A percentile compares a stretch with the other conserved stretches of the same genome.
Conservation (phyloP, 2,888 invertebrate genomes). For the Diarsia dahlii region DNA sequence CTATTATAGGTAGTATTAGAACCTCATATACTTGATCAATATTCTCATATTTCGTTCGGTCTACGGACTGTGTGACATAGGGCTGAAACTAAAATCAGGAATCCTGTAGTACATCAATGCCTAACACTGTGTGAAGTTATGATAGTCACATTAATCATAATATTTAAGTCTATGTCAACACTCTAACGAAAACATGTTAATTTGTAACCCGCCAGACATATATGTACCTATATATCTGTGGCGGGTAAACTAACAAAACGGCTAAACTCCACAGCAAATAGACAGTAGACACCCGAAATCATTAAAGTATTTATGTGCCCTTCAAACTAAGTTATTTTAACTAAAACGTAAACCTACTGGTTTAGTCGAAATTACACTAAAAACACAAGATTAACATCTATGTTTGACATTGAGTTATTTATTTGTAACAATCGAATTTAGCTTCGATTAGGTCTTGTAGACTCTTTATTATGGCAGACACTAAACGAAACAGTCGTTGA, state of each 20-base stretch:
- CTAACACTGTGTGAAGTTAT: neutral
- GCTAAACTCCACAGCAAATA: slow-evolving; percentile 21
- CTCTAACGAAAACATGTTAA: neutral
- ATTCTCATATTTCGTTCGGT: neutral
- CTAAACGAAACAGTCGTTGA: neutral
- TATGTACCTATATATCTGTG: neutral
- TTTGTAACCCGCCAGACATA: neutral
- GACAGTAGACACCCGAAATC: slow-evolving; percentile 13
- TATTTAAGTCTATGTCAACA: neutral
- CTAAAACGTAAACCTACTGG: slow-evolving; percentile 12
- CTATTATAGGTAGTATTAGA: neutral
- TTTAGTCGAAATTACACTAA: slow-evolving; percentile 20
- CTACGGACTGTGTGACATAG: neutral
- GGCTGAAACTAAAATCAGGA: neutral
- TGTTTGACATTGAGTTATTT: slow-evolving; percentile 34
- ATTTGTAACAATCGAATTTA: slow-evolving; percentile 22
- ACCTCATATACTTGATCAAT: neutral
- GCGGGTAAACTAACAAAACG: slow-evolving; percentile 18
- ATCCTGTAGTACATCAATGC: neutral
- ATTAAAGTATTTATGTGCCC: slow-evolving; percentile 29
- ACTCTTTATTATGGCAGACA: neutral
- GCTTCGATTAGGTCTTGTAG: neutral
- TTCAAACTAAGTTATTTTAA: slow-evolving; percentile 36
- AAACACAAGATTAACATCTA: slow-evolving; percentile 31
- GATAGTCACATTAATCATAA: neutral